A percentile compares a stretch with the other conserved stretches of the same genome.
Conservation (phyloP, 2,797 vertebrate species). For the Paratrypauchen microcephalus region DNA sequence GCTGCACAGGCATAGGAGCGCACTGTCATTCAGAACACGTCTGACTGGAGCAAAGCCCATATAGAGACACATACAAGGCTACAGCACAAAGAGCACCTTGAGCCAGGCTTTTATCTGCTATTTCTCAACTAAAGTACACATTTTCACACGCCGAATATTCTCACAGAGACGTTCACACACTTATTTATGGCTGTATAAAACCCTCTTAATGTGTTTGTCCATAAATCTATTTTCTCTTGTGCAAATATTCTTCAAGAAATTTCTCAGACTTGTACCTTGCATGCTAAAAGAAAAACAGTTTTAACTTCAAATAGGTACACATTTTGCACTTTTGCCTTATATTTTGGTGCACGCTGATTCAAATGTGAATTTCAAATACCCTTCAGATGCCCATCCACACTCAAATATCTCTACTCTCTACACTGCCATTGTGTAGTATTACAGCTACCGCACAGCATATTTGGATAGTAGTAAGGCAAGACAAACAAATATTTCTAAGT, state of each 20-base stretch:
- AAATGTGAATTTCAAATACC: not conserved
- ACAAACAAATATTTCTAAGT: not conserved
- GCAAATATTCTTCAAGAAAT: constrained; percentile 1
- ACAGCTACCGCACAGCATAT: not conserved
- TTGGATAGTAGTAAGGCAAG: not conserved
- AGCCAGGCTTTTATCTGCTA: constrained; percentile 28
- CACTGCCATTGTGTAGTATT: not conserved
- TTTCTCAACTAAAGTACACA: constrained; percentile 22
- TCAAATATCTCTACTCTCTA: not conserved
- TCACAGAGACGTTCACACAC: constrained; percentile 7
- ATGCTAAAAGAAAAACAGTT: constrained; percentile 1
- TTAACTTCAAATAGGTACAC: not conserved
- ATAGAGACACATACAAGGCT: constrained; percentile 24
- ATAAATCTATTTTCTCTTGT: constrained; percentile 4
- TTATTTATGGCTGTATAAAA: constrained; percentile 12
- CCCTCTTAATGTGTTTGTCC: constrained; percentile 1
- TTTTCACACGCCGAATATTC: constrained; percentile 26
- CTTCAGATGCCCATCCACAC: not conserved
- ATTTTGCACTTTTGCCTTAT: not conserved
- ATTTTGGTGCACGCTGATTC: not conserved
- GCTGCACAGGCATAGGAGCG: constrained; percentile 39
- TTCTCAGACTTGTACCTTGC: not conserved
- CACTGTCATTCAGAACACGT: constrained; percentile 44
- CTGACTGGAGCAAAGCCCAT: constrained; percentile 24
- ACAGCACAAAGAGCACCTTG: constrained; percentile 23